Evolutionary conservation across 2,797 vertebrate species (phyloP).

Genomic region (Valencia hispanica): DNA sequence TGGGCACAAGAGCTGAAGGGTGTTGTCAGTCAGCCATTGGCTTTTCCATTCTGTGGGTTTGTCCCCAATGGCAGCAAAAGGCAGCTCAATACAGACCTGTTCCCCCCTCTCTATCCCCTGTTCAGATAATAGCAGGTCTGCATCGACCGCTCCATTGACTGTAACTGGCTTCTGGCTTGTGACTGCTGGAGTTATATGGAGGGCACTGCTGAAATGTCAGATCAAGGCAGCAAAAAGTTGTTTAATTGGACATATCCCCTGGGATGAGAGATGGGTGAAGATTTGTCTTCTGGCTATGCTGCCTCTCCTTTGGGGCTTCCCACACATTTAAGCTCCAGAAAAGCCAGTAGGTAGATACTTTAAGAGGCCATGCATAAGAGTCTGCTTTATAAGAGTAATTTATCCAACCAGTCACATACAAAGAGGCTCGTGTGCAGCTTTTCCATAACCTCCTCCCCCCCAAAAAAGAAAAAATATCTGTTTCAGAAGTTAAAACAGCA

Average conservation of each 20-base stretch:
- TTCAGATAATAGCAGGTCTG: constrained; percentile 69
- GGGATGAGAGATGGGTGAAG: constrained; percentile 30
- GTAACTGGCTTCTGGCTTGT: constrained; percentile 52
- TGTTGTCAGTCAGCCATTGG: constrained; percentile 71
- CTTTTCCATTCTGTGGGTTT: constrained; percentile 75
- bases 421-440: constrained; percentile 29
- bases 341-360: constrained; percentile 38
- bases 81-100: constrained; percentile 68
- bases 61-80: constrained; percentile 56
- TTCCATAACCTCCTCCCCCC: not conserved
- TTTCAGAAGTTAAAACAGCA: not conserved
- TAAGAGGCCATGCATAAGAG: constrained; percentile 22
- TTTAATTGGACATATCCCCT: constrained; percentile 52
- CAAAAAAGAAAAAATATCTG: not conserved
- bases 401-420: constrained; percentile 34
- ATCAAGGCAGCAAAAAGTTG: constrained; percentile 44
- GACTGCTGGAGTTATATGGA: constrained; percentile 54
- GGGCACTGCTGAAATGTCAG: constrained; percentile 62
- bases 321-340: constrained; percentile 50
- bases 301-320: constrained; percentile 29
- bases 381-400: constrained; percentile 35
- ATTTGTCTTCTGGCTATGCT: constrained; percentile 42
- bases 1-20: constrained; percentile 47
- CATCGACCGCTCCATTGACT: constrained; percentile 69
- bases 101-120: constrained; percentile 61